Conservation (phyloP, 2,113 vertebrate genomes). For the Lagenorhynchus albirostris region DNA sequence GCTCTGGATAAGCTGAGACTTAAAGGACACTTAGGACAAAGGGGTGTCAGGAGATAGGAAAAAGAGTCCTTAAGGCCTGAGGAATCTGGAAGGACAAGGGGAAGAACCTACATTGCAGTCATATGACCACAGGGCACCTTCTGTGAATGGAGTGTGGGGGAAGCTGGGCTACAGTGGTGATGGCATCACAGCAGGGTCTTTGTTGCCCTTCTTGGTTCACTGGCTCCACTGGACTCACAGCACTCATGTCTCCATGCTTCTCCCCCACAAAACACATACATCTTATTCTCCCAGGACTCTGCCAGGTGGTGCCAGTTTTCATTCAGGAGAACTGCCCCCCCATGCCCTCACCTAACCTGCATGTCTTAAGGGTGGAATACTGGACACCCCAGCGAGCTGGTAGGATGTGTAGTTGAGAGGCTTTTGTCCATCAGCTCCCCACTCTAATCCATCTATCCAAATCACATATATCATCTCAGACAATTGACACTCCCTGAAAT, state of each 20-base stretch:
- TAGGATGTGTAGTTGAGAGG: not conserved
- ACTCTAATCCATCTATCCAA: not conserved
- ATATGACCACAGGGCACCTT: accelerated
- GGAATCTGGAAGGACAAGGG: not conserved
- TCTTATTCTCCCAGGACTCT: not conserved
- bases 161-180: not conserved
- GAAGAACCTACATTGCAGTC: not conserved
- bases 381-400: not conserved
- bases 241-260: not conserved
- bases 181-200: not conserved
- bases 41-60: not conserved
- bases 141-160: not conserved
- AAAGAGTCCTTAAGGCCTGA: not conserved
- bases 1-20: not conserved
- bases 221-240: not conserved
- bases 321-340: not conserved
- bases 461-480: not conserved
- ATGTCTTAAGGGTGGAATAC: no score
- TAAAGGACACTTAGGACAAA: not conserved
- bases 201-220: not conserved
- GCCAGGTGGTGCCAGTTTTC: not conserved
- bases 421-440: not conserved
- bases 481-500: not conserved
- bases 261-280: not conserved
- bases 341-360: not conserved